Evolutionary conservation across 2,113 vertebrate species (phyloP), one percentile per base, ranked within the genome.

Genomic region (Holacanthus passer): DNA sequence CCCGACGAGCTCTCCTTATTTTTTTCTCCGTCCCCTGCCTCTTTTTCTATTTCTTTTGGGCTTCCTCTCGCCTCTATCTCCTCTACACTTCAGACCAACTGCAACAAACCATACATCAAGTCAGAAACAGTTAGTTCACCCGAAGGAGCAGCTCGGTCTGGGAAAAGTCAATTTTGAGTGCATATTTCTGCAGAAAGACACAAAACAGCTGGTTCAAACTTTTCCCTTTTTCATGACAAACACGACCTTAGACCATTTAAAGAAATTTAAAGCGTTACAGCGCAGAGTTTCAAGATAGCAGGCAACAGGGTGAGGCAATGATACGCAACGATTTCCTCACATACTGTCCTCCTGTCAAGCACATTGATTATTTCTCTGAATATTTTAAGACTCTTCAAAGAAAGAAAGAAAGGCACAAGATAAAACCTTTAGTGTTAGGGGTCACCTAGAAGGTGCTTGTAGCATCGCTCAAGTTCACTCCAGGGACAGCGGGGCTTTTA

Each of bases 381-480:
- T 75, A 41, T 65, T 73, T 19, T 22, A 27, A 55, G 16, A 65
- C 37, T 48, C n/a, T 17, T 62, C 50, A 52, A 39, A 84, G 75
- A 47, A 74, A 74, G 22, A 45, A 80, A 50, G 29, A 31, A 50
- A 43, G 41, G 29, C 58, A 71, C 32, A 31, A 69, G 27, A 60
- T 41, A 37, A 69, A 68, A 24, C 45, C 41, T 64, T n/a, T 35
- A n/a, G 55, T 63, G 45, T 58, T 63, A 91, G 80, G 93, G 92
- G 93, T 94, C 88, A 86, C 35, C 35, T 39, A 63, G 69, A 92
- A 80, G 92, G 86, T 85, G 83, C 65, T 68, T 86, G 63, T 85
- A 77, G 76, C 86, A 85, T 84, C 66, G 53, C 75, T 83, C 65
- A 89, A 86, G 81, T 88, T 88, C 84, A 87, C 89, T 88, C 77